These are phyloP conservation scores for Salvator merianae DNA, from an alignment of 2,113 vertebrate genomes.

Conservation along the genomic window DNA sequence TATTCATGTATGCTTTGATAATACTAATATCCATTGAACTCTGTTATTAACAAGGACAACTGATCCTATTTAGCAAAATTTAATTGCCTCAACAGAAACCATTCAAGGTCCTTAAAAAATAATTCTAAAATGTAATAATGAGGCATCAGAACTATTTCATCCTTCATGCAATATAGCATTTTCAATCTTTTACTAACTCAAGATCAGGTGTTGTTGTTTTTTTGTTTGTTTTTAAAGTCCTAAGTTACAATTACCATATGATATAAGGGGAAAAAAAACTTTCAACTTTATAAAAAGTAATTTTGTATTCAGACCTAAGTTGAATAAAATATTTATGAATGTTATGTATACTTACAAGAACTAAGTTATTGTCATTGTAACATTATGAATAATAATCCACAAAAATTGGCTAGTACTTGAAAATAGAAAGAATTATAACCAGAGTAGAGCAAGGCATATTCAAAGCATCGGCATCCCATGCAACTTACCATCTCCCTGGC, in stretches of 20 bases:
- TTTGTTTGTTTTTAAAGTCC: neutral
- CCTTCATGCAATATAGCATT: neutral
- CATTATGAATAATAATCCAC: constrained; percentile 8
- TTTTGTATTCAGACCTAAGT: neutral
- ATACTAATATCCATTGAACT: neutral
- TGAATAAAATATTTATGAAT: constrained; percentile 7
- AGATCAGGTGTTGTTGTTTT: neutral
- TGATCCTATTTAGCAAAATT: constrained; percentile 10
- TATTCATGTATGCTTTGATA: constrained; percentile 36
- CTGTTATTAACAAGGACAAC: constrained; percentile 16
- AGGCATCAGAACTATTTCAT: neutral
- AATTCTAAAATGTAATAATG: constrained; percentile 4
- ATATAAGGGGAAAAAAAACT: neutral
- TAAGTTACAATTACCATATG: neutral
- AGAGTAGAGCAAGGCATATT: constrained; percentile 54
- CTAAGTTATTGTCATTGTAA: neutral
- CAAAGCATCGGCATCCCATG: constrained; percentile 1
- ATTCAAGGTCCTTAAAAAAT: constrained; percentile 11
- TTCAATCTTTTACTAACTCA: neutral
- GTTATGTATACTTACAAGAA: constrained; percentile 9
- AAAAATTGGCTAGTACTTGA: constrained; percentile 81
- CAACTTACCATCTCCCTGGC: constrained; percentile 91
- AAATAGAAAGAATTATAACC: constrained; percentile 52
- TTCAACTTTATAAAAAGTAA: constrained; percentile 18
- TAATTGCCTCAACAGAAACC: constrained; percentile 15